Base-by-base conservation (phyloP, 2,888 invertebrate genomes). In the Osmoderma eremita region DNA sequence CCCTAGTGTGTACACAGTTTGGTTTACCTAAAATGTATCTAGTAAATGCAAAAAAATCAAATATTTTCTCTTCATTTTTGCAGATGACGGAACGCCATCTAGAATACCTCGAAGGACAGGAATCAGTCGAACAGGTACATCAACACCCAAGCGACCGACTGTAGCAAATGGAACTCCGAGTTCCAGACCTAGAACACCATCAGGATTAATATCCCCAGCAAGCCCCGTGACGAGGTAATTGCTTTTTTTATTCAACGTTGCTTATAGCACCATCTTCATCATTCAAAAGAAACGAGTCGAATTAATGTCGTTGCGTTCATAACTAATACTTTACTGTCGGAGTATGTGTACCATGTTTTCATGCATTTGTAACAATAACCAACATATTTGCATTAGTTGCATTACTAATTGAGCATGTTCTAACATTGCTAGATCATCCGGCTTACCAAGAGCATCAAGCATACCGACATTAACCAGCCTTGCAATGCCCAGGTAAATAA, bases 361-460 rank as follows among this genome's bases (percentile, higher is more conserved):
- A 42, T 17, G 17, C 42, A 42, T 4, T 39, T 54, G 36, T 42
- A 42, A 42, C 15, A 30, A 42, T 15, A 51, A 62, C 51, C 41
- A 53, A 61, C 4, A 38, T 56, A 58, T 50, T 63, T 41, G 36
- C 42, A 42, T 51, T 65, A 48, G 48, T 54, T 38, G 36, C 68
- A 68, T 64, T 65, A 65, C 65, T 68, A 68, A 68, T 65, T 24
- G n/a, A 53, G 67, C 65, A 58, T 73, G 65, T 75, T 79, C 74
- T 78, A 80, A 78, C 78, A 76, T 78, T 77, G 70, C 73, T 85
- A 86, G 86, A 84, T 84, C 84, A 79, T 82, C 91, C 83, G 90
- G 90, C 85, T 92, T 93, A 87, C 91, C 91, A 88, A 90, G 93
- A 88, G 91, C 93, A 80, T 93, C 93, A 84, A 93, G 93, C 86